These are phyloP conservation scores for Peromyscus melanophrys DNA, from an alignment of 2,797 vertebrate species.

Conservation along the genomic window DNA sequence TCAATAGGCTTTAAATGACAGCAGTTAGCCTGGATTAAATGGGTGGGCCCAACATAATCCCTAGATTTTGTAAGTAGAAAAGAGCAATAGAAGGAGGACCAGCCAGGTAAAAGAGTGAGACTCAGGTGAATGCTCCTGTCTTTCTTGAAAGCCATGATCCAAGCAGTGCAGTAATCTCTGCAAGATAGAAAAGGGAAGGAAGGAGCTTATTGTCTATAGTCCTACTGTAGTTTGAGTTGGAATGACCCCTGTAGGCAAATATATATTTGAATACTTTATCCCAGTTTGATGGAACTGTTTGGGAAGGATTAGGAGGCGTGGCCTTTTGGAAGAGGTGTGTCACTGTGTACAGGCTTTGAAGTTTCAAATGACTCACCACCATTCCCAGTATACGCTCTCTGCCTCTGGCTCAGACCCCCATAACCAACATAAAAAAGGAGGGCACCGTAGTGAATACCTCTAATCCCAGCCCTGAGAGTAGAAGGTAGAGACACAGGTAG, in stretches of 20 bases:
- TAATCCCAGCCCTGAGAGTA: not conserved
- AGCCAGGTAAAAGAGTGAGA: not conserved
- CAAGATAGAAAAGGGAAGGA: not conserved
- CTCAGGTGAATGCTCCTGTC: not conserved
- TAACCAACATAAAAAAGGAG: not conserved
- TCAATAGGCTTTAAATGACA: constrained; percentile 29
- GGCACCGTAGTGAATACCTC: too few relatives aligned
- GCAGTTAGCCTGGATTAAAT: not conserved
- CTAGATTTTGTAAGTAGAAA: not conserved
- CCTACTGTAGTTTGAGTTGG: not conserved
- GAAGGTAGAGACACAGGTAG: not conserved
- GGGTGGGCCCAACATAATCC: not conserved
- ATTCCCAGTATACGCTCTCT: not conserved
- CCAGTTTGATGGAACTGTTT: not conserved
- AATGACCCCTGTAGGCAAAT: not conserved
- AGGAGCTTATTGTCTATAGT: not conserved
- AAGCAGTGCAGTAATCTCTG: not conserved
- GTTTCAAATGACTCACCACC: not conserved
- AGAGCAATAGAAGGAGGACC: not conserved
- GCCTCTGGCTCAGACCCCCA: too few relatives aligned
- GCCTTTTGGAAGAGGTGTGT: not conserved
- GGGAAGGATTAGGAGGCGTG: not conserved
- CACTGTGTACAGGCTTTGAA: not conserved
- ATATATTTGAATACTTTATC: not conserved
- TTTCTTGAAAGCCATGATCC: not conserved